These are phyloP conservation scores for Sardinella longiceps DNA, from an alignment of 2,797 vertebrate species.

Conservation along the genomic window DNA sequence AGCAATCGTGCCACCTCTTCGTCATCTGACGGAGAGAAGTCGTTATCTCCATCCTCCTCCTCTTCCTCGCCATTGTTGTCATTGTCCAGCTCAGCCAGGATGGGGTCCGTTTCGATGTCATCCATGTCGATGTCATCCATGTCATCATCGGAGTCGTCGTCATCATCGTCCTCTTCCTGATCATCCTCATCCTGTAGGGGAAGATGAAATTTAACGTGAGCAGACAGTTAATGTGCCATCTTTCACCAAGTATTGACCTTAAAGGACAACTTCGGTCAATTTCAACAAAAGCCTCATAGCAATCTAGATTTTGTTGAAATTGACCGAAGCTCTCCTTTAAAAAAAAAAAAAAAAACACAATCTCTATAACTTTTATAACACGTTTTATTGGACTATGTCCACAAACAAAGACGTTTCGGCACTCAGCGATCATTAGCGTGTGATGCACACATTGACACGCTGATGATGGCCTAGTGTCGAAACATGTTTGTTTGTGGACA, in stretches of 20 bases:
- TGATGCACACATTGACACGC: too few species aligned
- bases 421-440: too few species aligned
- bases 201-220: slow-evolving; percentile 10
- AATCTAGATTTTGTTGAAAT: too few species aligned
- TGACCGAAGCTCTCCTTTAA: too few species aligned
- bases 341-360: too few species aligned
- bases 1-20: slow-evolving; percentile 92
- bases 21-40: slow-evolving; percentile 91
- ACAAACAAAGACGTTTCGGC: too few species aligned
- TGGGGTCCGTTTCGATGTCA: slow-evolving; percentile 91
- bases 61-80: slow-evolving; percentile 87
- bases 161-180: slow-evolving; percentile 92
- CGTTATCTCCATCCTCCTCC: slow-evolving; percentile 90
- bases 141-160: slow-evolving; percentile 87
- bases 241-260: background rate
- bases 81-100: slow-evolving; percentile 90
- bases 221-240: background rate
- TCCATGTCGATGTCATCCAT: slow-evolving; percentile 90
- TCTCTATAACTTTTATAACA: too few species aligned
- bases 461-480: too few species aligned
- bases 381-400: too few species aligned
- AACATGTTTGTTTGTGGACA: too few species aligned
- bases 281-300: too few species aligned
- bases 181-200: slow-evolving; percentile 88
- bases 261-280: too few species aligned